Evolutionary conservation across 2,113 vertebrate genomes (phyloP).

Genomic region (Dipodomys stephensi): DNA sequence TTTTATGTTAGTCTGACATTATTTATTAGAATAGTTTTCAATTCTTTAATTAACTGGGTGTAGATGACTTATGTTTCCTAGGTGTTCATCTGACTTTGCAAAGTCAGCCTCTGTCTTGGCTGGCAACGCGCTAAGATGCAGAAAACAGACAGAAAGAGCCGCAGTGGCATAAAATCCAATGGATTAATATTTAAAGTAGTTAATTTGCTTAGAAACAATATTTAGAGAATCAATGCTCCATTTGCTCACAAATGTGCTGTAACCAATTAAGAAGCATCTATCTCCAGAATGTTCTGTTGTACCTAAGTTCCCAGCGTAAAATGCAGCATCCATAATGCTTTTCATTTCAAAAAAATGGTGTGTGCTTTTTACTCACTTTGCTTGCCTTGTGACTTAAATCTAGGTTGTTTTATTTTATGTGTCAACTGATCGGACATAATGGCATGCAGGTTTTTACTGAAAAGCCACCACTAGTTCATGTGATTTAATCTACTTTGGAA

Average conservation of each 20-base stretch:
- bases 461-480: neutral
- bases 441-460: constrained; percentile 1
- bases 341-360: neutral
- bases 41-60: constrained; percentile 35
- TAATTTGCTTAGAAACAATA: constrained; percentile 26
- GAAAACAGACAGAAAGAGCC: neutral
- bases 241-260: neutral
- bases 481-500: neutral
- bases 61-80: constrained; percentile 5
- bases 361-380: neutral
- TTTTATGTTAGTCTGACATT: neutral
- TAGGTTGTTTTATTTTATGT: neutral
- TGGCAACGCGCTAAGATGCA: neutral
- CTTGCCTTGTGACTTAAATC: neutral
- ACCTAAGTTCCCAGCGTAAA: neutral
- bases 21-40: constrained; percentile 9
- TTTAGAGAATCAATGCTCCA: constrained; percentile 13
- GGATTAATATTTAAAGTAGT: constrained; percentile 34
- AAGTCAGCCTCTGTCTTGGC: constrained; percentile 5
- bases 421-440: neutral
- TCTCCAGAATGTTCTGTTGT: neutral
- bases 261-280: neutral
- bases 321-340: neutral
- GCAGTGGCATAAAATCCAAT: neutral
- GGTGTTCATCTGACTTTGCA: constrained; percentile 16